Conservation (phyloP, 2,888 invertebrate genomes). For the Chorisops tibialis region DNA sequence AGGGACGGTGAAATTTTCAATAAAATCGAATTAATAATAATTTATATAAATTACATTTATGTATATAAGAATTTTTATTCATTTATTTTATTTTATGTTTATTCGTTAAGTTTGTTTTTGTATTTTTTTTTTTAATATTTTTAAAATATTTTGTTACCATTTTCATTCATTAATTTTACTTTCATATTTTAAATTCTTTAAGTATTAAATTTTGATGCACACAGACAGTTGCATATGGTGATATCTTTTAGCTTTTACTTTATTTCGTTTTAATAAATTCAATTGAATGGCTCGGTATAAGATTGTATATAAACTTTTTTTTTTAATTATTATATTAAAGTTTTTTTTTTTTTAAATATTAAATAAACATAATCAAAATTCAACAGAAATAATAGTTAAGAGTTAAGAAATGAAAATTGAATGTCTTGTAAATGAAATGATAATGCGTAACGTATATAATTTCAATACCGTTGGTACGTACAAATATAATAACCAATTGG, state of each 20-base stretch:
- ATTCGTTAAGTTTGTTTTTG: conserved; percentile 14
- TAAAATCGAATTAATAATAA: conserved; percentile 44
- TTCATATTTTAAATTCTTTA: conserved; percentile 25
- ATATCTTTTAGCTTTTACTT: conserved; percentile 33
- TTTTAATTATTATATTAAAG: background rate
- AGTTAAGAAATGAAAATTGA: too few relatives aligned
- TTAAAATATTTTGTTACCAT: conserved; percentile 23
- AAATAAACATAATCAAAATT: background rate
- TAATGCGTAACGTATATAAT: too few relatives aligned
- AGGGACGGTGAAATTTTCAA: conserved; percentile 52
- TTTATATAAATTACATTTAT: conserved; percentile 28
- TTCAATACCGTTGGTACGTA: too few relatives aligned
- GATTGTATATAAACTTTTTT: conserved; percentile 31
- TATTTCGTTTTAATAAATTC: conserved; percentile 46
- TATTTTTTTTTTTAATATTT: conserved; percentile 23
- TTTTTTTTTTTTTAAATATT: background rate
- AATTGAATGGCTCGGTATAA: conserved; percentile 52
- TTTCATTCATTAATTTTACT: conserved; percentile 28
- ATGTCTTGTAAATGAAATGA: too few relatives aligned
- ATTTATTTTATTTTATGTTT: conserved; percentile 7
- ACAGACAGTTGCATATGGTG: background rate
- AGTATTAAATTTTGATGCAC: conserved; percentile 33
- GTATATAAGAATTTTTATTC: conserved; percentile 4
- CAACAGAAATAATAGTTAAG: background rate
- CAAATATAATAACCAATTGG: too few relatives aligned